phyloP scores from a whole-genome alignment of 35 echinoderm and acorn worm genomes.

The Holothuria glaberrima region DNA sequence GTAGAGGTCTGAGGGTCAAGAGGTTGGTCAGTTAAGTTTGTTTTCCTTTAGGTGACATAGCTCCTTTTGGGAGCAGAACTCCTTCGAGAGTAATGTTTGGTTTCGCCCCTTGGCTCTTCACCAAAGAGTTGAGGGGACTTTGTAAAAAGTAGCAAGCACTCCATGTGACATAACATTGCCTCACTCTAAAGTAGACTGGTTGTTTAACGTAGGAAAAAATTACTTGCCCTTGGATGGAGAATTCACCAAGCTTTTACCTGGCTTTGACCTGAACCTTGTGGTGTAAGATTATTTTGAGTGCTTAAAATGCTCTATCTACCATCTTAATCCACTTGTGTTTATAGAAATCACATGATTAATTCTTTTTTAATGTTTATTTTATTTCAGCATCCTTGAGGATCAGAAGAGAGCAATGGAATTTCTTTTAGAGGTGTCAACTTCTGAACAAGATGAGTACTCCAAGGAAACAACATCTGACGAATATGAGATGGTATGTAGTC shows the following conservation, averaged over 20 bases:
- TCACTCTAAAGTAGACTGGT: too few species aligned
- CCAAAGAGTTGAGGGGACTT: not conserved
- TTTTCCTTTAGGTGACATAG: not conserved
- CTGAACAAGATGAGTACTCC: not conserved
- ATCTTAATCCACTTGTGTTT: too few species aligned
- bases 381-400: slow-evolving; percentile 15
- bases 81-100: not conserved
- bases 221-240: too few species aligned
- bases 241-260: too few species aligned
- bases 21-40: not conserved
- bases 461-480: not conserved
- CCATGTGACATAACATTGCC: too few species aligned
- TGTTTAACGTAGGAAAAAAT: not conserved
- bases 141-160: too few species aligned
- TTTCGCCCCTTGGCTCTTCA: not conserved
- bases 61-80: not conserved
- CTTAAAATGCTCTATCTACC: too few species aligned
- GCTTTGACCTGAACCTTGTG: too few species aligned
- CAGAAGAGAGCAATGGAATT: not conserved
- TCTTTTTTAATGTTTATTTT: not conserved
- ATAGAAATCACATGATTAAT: too few species aligned
- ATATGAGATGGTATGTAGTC: not conserved
- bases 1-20: not conserved
- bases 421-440: not conserved
- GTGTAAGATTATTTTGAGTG: too few species aligned